Evolutionary conservation across 2,113 vertebrate species (phyloP).

Genomic region (Callipepla squamata): DNA sequence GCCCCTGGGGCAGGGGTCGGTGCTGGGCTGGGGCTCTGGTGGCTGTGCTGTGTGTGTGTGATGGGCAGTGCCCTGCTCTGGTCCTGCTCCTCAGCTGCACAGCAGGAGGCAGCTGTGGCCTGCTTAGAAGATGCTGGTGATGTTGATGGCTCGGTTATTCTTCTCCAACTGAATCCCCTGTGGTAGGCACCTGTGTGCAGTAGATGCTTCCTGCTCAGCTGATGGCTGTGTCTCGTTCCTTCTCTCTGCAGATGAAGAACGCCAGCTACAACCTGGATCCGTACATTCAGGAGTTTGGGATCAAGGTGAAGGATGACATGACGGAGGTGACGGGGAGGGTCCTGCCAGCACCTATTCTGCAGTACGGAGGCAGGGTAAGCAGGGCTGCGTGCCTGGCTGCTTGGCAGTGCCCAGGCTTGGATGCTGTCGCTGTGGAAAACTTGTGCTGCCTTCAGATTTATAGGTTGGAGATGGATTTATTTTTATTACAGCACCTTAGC

Average conservation of each 20-base stretch:
- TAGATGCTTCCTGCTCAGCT: not conserved
- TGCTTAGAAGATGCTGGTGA: not conserved
- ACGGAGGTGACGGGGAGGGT: constrained; percentile 96
- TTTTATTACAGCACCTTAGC: not conserved
- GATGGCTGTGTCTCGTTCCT: not conserved
- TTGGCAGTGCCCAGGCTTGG: not conserved
- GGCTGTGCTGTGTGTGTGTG: accelerated
- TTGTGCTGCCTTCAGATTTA: not conserved
- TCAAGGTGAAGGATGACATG: constrained; percentile 99
- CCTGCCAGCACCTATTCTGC: constrained; percentile 95
- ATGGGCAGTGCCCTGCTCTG: not conserved
- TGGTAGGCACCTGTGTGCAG: not conserved
- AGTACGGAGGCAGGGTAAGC: constrained; percentile 97
- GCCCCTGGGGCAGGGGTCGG: accelerated
- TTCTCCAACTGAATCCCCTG: accelerated
- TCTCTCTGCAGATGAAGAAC: constrained; percentile 93
- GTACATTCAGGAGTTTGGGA: constrained; percentile 99
- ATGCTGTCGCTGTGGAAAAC: not conserved
- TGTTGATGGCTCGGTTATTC: not conserved
- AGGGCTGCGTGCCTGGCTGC: not conserved
- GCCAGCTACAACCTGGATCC: constrained; percentile 99
- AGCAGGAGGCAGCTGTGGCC: not conserved
- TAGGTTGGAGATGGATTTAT: not conserved
- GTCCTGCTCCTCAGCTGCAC: not conserved
- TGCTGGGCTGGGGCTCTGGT: accelerated